Conservation (phyloP, 1,140 invertebrate genomes). For the Aphis gossypii region DNA sequence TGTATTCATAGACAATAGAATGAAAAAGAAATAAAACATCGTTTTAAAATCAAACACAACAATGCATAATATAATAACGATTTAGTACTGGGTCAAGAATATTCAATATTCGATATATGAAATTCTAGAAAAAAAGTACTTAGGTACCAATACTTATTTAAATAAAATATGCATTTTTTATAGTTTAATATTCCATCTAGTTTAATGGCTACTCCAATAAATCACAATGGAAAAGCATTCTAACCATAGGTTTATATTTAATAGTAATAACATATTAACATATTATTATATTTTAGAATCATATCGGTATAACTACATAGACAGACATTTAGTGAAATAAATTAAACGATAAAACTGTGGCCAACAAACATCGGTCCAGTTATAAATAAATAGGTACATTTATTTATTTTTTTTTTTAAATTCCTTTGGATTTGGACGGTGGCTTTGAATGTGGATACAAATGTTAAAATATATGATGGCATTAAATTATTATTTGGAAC, state of each 20-base stretch:
- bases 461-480: not conserved
- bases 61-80: not conserved
- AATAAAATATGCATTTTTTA: not conserved
- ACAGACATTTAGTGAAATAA: no score
- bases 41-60: not conserved
- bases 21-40: not conserved
- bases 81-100: not conserved
- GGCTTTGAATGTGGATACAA: no score
- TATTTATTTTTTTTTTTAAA: no score
- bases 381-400: no score
- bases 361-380: no score
- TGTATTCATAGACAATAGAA: not conserved
- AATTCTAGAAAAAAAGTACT: not conserved
- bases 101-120: not conserved
- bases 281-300: no score
- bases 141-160: no score
- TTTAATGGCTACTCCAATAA: not conserved
- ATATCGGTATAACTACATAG: no score
- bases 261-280: no score
- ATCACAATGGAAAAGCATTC: not conserved
- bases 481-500: not conserved
- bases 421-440: not conserved
- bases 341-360: no score
- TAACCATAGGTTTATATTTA: no score
- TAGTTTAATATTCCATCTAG: not conserved